Evolutionary conservation across 2,113 vertebrate genomes (phyloP).

Genomic region (Strix uralensis): DNA sequence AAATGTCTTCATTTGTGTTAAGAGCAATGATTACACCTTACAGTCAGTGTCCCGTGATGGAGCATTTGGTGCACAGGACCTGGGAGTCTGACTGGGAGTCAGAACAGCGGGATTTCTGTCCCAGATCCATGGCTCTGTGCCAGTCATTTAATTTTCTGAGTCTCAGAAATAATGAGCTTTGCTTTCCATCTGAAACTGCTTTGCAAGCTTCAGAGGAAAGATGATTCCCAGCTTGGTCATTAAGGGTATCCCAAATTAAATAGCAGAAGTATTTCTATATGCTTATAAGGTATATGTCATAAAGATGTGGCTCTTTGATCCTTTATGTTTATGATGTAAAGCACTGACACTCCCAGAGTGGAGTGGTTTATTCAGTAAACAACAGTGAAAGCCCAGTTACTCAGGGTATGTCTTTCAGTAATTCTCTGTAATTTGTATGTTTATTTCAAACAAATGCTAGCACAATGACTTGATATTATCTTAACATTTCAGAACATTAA

Average conservation of each 20-base stretch:
- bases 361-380: not conserved
- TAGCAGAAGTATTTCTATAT: not conserved
- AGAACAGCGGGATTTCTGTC: not conserved
- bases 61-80: not conserved
- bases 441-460: slow-evolving; percentile 17
- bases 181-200: not conserved
- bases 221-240: not conserved
- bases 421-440: not conserved
- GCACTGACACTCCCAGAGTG: not conserved
- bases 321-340: not conserved
- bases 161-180: not conserved
- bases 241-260: not conserved
- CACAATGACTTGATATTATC: not conserved
- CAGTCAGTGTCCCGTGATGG: not conserved
- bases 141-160: not conserved
- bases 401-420: not conserved
- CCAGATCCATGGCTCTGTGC: not conserved
- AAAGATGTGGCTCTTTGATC: not conserved
- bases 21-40: not conserved
- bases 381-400: not conserved
- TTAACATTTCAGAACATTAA: not conserved
- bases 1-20: not conserved
- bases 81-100: not conserved
- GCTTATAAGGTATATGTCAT: not conserved
- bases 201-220: slow-evolving; percentile 5